These are phyloP conservation scores for Netelia inedita DNA, from an alignment of 2,888 invertebrate species.

Conservation along the genomic window DNA sequence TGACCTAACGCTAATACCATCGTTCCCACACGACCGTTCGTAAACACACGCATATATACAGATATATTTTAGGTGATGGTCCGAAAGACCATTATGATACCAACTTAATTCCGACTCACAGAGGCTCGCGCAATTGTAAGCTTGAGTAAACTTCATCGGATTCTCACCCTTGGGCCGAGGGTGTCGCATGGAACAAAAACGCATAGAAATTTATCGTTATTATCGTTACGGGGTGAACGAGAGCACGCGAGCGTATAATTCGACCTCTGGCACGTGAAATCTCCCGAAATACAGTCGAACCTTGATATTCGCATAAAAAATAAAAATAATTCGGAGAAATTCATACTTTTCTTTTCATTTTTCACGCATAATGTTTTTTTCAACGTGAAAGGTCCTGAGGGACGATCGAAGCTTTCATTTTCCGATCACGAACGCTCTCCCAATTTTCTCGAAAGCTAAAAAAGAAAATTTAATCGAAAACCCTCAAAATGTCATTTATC, in stretches of 20 bases:
- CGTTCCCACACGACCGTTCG: slow-evolving; percentile 22
- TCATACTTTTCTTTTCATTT: too few species aligned
- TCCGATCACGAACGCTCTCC: background rate
- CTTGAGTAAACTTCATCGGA: slow-evolving; percentile 58
- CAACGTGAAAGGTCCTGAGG: background rate
- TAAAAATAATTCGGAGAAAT: too few species aligned
- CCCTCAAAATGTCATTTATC: background rate
- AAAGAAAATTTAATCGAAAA: background rate
- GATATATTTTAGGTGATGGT: slow-evolving; percentile 22
- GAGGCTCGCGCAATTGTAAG: slow-evolving; percentile 62
- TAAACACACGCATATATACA: background rate
- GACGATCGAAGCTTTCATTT: background rate
- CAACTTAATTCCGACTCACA: slow-evolving; percentile 62
- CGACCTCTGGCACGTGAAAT: background rate
- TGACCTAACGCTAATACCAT: slow-evolving; percentile 12
- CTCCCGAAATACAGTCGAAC: background rate
- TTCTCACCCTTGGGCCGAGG: slow-evolving; percentile 55
- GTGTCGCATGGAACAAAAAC: slow-evolving; percentile 44
- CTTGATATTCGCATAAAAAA: too few species aligned
- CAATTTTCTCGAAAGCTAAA: background rate
- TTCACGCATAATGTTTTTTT: too few species aligned
- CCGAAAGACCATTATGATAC: slow-evolving; percentile 61
- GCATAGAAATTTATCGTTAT: slow-evolving; percentile 52
- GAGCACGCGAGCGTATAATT: slow-evolving; percentile 41
- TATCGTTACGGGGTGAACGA: slow-evolving; percentile 42